Evolutionary conservation across 1,140 invertebrate species (phyloP).

Genomic region (Tetraneura akinire): DNA sequence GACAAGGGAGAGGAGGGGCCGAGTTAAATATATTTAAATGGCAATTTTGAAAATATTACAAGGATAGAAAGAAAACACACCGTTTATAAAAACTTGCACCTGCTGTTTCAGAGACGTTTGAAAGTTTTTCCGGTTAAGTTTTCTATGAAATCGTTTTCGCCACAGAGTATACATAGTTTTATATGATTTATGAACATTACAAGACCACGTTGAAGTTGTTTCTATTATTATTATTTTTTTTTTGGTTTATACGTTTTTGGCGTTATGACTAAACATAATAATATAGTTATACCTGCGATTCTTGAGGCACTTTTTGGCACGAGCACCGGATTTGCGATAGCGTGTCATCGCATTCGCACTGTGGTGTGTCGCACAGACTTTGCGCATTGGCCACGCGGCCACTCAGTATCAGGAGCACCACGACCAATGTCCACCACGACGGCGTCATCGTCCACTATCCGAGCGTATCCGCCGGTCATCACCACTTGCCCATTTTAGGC

Average conservation of each 20-base stretch:
- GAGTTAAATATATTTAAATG: slow-evolving; percentile 41
- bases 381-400: not conserved
- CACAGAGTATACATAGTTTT: not conserved
- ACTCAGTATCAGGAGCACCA: not conserved
- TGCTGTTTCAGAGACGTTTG: not conserved
- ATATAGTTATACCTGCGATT: slow-evolving; percentile 9
- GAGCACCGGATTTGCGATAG: slow-evolving; percentile 38
- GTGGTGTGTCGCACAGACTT: slow-evolving; percentile 44
- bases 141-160: not conserved
- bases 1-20: not conserved
- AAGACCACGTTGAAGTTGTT: not conserved
- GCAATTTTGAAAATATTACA: slow-evolving; percentile 14
- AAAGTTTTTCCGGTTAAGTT: slow-evolving; percentile 11
- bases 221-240: not conserved
- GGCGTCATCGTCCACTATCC: not conserved
- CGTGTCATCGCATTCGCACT: slow-evolving; percentile 45
- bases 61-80: not conserved
- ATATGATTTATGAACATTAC: not conserved
- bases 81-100: not conserved
- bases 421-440: not conserved
- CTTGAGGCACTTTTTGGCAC: slow-evolving; percentile 25
- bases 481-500: not conserved
- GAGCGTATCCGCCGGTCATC: slow-evolving; percentile 16
- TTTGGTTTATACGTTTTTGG: not conserved
- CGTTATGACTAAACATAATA: not conserved